Evolutionary conservation across 2,888 invertebrate species (phyloP).

Genomic region (Rhopalosiphum nymphaeae): DNA sequence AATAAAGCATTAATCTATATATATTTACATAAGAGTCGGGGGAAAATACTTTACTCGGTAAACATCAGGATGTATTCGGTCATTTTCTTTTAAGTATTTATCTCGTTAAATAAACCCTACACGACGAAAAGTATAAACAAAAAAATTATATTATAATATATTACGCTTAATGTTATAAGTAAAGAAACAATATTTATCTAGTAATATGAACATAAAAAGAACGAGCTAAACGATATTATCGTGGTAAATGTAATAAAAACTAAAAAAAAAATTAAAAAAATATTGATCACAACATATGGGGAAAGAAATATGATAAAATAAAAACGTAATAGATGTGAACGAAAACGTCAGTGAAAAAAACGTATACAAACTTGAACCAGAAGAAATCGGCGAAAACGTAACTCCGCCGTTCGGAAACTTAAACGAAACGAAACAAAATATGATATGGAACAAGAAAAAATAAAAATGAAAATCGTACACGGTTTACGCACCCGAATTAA

Average conservation of each 20-base stretch:
- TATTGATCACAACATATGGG: slow-evolving; percentile 44
- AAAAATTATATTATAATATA: neutral
- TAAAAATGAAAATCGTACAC: slow-evolving; percentile 25
- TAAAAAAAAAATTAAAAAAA: slow-evolving; percentile 12
- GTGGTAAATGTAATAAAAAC: slow-evolving; percentile 26
- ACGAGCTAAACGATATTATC: slow-evolving; percentile 27
- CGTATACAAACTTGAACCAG: slow-evolving; percentile 51
- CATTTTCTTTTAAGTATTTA: neutral
- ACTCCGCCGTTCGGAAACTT: slow-evolving; percentile 53
- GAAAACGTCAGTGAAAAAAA: slow-evolving; percentile 6
- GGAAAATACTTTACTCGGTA: slow-evolving; percentile 60
- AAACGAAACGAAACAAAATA: slow-evolving; percentile 50
- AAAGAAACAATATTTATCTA: slow-evolving; percentile 45
- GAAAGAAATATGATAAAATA: slow-evolving; percentile 11
- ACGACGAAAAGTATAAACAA: neutral
- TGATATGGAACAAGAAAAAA: slow-evolving; percentile 37
- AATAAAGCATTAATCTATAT: slow-evolving; percentile 55
- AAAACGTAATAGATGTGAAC: slow-evolving; percentile 38
- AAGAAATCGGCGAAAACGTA: slow-evolving; percentile 34
- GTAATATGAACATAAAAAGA: slow-evolving; percentile 48
- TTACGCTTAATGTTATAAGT: neutral
- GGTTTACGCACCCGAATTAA: neutral
- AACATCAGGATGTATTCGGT: neutral
- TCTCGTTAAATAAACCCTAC: neutral
- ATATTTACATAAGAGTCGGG: neutral